Evolutionary conservation across 2,797 vertebrate genomes (phyloP).

Genomic region (Heterohyrax brucei): DNA sequence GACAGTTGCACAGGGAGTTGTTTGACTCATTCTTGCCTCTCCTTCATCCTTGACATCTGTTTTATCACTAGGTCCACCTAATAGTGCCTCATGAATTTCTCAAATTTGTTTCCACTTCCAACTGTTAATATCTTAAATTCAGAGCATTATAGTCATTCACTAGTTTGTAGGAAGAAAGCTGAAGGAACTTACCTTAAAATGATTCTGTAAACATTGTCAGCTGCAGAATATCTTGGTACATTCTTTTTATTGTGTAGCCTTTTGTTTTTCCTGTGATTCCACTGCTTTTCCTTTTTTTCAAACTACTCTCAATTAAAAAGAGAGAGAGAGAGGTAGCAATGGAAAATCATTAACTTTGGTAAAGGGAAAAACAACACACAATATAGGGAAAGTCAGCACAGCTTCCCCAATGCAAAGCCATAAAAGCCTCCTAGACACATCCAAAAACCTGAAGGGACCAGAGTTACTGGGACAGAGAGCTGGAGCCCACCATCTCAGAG

Average conservation of each 20-base stretch:
- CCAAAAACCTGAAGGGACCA: no score
- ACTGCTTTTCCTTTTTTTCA: constrained; percentile 7
- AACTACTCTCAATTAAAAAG: not conserved
- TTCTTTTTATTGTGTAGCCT: not conserved
- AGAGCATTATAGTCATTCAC: not conserved
- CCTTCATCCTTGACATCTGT: not conserved
- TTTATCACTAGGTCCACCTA: not conserved
- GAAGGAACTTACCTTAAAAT: not conserved
- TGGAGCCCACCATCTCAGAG: no score
- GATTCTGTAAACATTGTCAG: not conserved
- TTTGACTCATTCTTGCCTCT: not conserved
- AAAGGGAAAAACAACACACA: no score
- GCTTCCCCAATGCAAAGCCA: no score
- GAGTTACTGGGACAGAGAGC: no score
- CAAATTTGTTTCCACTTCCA: not conserved
- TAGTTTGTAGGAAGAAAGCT: not conserved
- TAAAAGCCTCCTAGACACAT: no score
- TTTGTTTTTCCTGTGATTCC: not conserved
- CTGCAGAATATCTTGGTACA: not conserved
- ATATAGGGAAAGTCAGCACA: no score
- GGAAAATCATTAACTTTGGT: no score
- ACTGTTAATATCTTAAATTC: not conserved
- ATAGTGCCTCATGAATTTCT: not conserved
- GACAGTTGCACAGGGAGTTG: not conserved
- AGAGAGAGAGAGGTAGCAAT: no score